Percentiles rank a stretch among this genome's conserved stretches.
These are phyloP conservation scores for Nineta flava DNA, from an alignment of 2,888 invertebrate species.

Conservation along the genomic window DNA sequence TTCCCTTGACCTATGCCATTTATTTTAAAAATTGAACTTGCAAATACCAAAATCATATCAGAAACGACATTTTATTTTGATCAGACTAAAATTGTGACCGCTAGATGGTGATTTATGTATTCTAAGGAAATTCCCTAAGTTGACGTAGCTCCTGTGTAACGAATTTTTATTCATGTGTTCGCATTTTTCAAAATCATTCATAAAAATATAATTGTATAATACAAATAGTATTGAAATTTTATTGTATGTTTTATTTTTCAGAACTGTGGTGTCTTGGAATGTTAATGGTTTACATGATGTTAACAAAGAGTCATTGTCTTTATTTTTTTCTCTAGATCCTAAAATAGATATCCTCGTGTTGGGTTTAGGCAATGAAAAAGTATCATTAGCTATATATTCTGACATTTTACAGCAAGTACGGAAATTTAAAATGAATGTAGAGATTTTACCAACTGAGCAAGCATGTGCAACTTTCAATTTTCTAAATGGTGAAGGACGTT, in stretches of 20 bases:
- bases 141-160: no score
- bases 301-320: conserved; percentile 52
- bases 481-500: conserved; percentile 63
- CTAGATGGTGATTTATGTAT: no score
- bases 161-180: no score
- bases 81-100: no score
- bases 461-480: conserved; percentile 89
- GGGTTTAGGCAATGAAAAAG: conserved; percentile 45
- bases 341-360: conserved; percentile 64
- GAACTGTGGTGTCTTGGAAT: conserved; percentile 73
- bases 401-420: conserved; percentile 30
- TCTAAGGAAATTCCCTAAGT: no score
- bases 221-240: no score
- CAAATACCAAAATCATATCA: no score
- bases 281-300: conserved; percentile 47
- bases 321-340: conserved; percentile 71
- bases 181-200: no score
- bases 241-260: conserved; percentile 22
- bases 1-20: no score
- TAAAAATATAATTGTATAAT: no score
- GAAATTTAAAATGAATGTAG: conserved; percentile 48
- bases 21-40: no score
- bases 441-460: conserved; percentile 66
- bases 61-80: no score
- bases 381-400: conserved; percentile 25